Evolutionary conservation across 1,140 invertebrate genomes (phyloP).

Genomic region (Drosophila repletoides): DNA sequence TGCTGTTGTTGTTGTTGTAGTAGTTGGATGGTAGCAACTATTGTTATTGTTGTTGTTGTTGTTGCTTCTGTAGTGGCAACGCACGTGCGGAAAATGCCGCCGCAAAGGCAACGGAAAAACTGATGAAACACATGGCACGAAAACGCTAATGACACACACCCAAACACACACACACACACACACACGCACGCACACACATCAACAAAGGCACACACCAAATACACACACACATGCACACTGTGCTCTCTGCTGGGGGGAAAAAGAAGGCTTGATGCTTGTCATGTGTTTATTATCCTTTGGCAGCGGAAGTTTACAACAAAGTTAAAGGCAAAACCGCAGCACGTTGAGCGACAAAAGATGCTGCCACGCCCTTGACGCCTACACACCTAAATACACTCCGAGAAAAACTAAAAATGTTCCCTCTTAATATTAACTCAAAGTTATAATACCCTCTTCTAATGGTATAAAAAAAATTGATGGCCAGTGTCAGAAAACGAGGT

Average conservation of each 20-base stretch:
- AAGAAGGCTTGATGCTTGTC: constrained; percentile 24
- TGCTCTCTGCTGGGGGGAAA: constrained; percentile 30
- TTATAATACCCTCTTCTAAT: no score
- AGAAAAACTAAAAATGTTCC: no score
- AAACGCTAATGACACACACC: constrained; percentile 48
- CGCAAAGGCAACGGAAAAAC: constrained; percentile 37
- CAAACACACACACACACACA: constrained; percentile 24
- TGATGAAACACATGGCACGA: constrained; percentile 47
- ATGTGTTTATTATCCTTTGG: constrained; percentile 53
- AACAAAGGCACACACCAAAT: constrained; percentile 16
- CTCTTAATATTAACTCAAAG: no score
- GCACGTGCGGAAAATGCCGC: constrained; percentile 42
- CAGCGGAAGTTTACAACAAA: constrained; percentile 51
- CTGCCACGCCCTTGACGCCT: constrained; percentile 17
- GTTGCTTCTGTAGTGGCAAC: constrained; percentile 19
- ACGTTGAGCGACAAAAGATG: constrained; percentile 35
- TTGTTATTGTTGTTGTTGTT: constrained; percentile 10
- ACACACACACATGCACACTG: constrained; percentile 8
- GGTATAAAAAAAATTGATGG: no score
- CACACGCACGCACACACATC: constrained; percentile 5
- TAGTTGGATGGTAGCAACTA: background rate
- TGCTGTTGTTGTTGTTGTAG: constrained; percentile 6
- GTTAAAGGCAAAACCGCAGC: constrained; percentile 37
- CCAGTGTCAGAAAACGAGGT: no score
- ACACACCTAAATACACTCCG: background rate